Evolutionary conservation across 2,888 invertebrate species (phyloP).

Genomic region (Cinara cedri): DNA sequence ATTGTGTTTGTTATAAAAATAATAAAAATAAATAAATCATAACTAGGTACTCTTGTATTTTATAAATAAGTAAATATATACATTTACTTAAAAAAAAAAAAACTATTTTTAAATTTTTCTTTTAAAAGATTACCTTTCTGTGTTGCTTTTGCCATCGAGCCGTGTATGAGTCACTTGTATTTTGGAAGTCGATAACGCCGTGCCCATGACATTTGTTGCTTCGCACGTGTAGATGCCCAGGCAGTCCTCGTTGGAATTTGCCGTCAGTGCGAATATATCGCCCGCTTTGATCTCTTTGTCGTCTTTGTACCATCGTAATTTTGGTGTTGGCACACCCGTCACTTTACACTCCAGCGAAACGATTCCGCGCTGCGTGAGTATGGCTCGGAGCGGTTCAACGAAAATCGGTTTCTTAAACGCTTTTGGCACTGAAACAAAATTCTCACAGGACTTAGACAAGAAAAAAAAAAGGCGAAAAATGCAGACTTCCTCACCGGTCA

Average conservation of each 20-base stretch:
- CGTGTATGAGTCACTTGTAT: slow-evolving; percentile 79
- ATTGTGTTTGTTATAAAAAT: no score
- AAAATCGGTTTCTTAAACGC: slow-evolving; percentile 88
- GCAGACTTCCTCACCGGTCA: slow-evolving; percentile 26
- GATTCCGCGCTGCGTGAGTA: slow-evolving; percentile 85
- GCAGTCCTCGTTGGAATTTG: slow-evolving; percentile 82
- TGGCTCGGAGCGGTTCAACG: slow-evolving; percentile 80
- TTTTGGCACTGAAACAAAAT: slow-evolving; percentile 71
- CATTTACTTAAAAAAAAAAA: no score
- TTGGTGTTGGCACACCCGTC: slow-evolving; percentile 85
- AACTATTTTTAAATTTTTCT: neutral
- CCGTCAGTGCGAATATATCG: slow-evolving; percentile 85
- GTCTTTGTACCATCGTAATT: slow-evolving; percentile 78
- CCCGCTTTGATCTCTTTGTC: slow-evolving; percentile 87
- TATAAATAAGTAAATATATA: no score
- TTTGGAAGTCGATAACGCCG: slow-evolving; percentile 80
- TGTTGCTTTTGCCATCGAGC: slow-evolving; percentile 68
- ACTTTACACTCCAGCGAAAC: slow-evolving; percentile 92
- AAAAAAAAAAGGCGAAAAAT: neutral
- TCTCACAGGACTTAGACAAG: neutral
- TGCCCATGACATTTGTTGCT: slow-evolving; percentile 87
- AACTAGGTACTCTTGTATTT: no score
- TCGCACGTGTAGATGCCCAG: slow-evolving; percentile 87
- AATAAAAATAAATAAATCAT: no score
- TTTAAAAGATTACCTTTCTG: slow-evolving; percentile 35